phyloP scores from a whole-genome alignment of 2,797 vertebrate genomes.

The Adelosebastes latens region DNA sequence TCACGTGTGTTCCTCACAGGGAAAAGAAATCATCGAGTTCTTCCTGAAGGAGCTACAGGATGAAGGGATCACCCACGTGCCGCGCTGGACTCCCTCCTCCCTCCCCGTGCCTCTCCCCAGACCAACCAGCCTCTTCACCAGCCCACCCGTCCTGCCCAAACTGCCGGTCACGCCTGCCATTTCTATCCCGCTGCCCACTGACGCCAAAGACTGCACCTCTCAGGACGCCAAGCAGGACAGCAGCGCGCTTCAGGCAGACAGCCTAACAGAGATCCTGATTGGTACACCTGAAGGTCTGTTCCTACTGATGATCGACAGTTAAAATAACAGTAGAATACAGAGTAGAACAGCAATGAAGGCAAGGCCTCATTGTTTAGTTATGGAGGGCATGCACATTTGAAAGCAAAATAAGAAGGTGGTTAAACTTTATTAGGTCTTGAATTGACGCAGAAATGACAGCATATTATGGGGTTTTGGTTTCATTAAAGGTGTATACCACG shows the following conservation, averaged over 20 bases:
- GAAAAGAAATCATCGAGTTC: slow-evolving; percentile 98
- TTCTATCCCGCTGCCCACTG: slow-evolving; percentile 50
- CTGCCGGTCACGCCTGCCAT: slow-evolving; percentile 51
- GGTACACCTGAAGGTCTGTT: slow-evolving; percentile 91
- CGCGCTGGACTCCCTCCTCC: slow-evolving; percentile 87
- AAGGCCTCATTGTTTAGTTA: background rate
- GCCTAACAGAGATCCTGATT: slow-evolving; percentile 78
- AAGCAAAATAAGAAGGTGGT: background rate
- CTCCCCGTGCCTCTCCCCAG: slow-evolving; percentile 28
- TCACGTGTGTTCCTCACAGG: slow-evolving; percentile 74
- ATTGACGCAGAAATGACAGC: background rate
- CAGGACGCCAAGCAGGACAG: slow-evolving; percentile 83
- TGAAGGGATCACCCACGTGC: slow-evolving; percentile 89
- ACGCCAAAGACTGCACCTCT: slow-evolving; percentile 48
- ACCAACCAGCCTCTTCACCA: slow-evolving; percentile 51
- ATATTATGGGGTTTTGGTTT: background rate
- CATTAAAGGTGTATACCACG: background rate
- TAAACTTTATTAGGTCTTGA: background rate
- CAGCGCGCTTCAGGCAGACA: slow-evolving; percentile 70
- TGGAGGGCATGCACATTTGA: background rate
- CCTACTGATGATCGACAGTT: background rate
- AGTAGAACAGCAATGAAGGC: background rate
- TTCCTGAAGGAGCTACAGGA: slow-evolving; percentile 93
- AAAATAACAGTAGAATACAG: background rate
- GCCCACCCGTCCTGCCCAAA: slow-evolving; percentile 38